Percentiles rank a stretch among this genome's conserved stretches.
These are phyloP conservation scores for Danionella dracula DNA, from an alignment of 2,797 vertebrate genomes.

Conservation along the genomic window DNA sequence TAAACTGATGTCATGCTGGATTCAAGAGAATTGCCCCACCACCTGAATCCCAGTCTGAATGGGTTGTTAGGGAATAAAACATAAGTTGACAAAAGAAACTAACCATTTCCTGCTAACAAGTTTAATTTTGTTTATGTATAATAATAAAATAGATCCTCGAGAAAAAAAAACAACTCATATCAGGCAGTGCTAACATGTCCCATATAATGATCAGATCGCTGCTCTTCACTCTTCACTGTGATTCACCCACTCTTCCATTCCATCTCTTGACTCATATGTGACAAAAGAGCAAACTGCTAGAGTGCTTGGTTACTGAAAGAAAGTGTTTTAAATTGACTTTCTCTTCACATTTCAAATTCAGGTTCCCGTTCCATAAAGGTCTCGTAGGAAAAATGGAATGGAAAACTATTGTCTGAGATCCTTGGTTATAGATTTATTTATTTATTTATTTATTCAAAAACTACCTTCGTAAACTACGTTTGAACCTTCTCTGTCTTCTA, in stretches of 20 bases:
- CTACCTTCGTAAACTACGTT: too few species aligned
- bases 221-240: not conserved
- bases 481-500: too few species aligned
- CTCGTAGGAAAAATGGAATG: too few species aligned
- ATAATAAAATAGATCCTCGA: not conserved
- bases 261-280: not conserved
- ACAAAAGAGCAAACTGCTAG: not conserved
- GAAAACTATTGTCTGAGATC: too few species aligned
- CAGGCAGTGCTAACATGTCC: not conserved
- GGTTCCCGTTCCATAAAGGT: too few species aligned
- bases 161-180: not conserved
- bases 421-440: too few species aligned
- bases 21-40: not conserved
- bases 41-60: not conserved
- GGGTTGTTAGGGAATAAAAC: constrained; percentile 2
- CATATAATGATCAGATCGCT: not conserved
- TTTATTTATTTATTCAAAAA: too few species aligned
- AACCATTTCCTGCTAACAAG: not conserved
- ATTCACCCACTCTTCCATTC: not conserved
- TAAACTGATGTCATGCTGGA: constrained; percentile 15
- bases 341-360: not conserved
- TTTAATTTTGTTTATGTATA: not conserved
- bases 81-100: not conserved
- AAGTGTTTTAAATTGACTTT: not conserved
- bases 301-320: not conserved